phyloP scores from a whole-genome alignment of 2,797 vertebrate genomes.

The Acestrorhynchus altus region DNA sequence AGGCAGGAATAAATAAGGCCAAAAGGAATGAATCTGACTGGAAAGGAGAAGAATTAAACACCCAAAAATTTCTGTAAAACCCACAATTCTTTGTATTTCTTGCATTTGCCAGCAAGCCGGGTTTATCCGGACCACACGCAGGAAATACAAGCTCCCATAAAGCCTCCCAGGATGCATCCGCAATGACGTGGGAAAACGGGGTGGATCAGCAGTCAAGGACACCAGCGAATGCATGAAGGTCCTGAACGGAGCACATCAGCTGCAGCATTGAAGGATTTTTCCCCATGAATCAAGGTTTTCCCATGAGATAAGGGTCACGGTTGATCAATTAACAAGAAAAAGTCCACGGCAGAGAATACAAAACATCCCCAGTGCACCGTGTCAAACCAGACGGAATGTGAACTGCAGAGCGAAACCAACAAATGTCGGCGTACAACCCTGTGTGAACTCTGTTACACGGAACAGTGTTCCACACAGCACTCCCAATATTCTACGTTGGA shows the following conservation, averaged over 20 bases:
- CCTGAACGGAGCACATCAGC: constrained; percentile 25
- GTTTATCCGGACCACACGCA: neutral
- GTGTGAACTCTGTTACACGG: neutral
- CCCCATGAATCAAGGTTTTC: constrained; percentile 24
- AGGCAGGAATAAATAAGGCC: constrained; percentile 3
- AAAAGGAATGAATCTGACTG: neutral
- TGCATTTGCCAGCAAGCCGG: neutral
- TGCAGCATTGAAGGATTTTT: constrained; percentile 18
- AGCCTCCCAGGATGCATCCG: neutral
- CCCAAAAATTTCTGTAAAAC: constrained; percentile 30
- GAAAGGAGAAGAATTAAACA: constrained; percentile 9
- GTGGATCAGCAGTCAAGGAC: neutral
- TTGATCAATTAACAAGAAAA: constrained; percentile 32
- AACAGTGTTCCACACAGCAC: neutral
- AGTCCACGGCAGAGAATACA: neutral
- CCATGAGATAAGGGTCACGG: constrained; percentile 6
- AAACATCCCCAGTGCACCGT: too few species aligned
- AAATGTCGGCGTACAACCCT: too few species aligned
- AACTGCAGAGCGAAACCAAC: too few species aligned
- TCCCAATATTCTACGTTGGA: neutral
- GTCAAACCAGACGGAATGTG: neutral
- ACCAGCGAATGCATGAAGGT: neutral
- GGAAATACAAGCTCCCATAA: neutral
- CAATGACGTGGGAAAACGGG: neutral
- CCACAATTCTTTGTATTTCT: neutral